Evolutionary conservation across 2,113 vertebrate species (phyloP).

Genomic region (Leptosomus discolor): DNA sequence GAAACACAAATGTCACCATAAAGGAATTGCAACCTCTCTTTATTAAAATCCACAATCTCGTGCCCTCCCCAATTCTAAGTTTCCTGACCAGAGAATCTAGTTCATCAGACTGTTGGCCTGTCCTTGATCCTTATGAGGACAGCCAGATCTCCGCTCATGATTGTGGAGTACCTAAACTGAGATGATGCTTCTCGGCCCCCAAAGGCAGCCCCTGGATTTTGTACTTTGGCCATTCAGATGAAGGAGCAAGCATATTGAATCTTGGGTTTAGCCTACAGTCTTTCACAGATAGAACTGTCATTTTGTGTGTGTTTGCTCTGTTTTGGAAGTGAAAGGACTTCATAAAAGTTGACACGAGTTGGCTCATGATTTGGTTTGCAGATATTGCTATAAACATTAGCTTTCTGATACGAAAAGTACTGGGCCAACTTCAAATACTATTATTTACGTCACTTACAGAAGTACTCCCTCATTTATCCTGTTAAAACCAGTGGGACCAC

Average conservation of each 20-base stretch:
- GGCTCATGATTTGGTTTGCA: not conserved
- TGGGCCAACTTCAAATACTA: not conserved
- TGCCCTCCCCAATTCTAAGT: not conserved
- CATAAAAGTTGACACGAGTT: not conserved
- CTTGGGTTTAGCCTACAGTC: not conserved
- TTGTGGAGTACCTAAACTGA: not conserved
- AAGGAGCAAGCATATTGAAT: not conserved
- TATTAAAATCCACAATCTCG: rapidly evolving
- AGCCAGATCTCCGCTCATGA: rapidly evolving
- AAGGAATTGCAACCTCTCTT: not conserved
- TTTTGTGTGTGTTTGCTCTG: not conserved
- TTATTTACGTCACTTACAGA: not conserved
- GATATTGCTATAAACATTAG: not conserved
- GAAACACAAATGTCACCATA: not conserved
- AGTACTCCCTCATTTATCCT: not conserved
- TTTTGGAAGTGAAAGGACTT: not conserved
- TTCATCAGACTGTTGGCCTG: not conserved
- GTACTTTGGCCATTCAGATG: not conserved
- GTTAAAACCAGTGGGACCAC: not conserved
- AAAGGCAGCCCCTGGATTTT: not conserved
- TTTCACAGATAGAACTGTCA: not conserved
- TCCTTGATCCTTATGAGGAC: not conserved
- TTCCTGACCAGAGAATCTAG: not conserved
- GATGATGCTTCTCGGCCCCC: not conserved
- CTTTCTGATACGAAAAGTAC: not conserved